Evolutionary conservation across 2,113 vertebrate species (phyloP).

Genomic region (Gobius niger): DNA sequence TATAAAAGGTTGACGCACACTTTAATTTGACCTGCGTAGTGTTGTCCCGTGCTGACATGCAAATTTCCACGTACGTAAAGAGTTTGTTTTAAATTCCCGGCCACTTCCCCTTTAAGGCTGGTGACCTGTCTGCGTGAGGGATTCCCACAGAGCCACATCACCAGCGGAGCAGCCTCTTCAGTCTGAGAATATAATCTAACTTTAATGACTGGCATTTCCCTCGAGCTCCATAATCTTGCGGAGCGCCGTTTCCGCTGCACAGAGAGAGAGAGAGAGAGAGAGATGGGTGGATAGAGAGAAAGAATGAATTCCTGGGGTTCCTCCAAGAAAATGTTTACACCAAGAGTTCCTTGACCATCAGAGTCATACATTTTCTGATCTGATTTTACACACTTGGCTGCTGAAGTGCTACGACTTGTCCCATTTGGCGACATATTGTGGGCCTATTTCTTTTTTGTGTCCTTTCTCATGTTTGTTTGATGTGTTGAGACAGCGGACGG

Average conservation of each 20-base stretch:
- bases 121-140: neutral
- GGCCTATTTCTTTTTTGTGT: too few species aligned
- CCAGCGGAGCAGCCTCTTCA: conserved; percentile 35
- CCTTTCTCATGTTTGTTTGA: too few species aligned
- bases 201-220: conserved; percentile 65
- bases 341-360: conserved; percentile 20
- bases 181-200: conserved; percentile 55
- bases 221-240: conserved; percentile 55
- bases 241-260: conserved; percentile 51
- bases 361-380: too few species aligned
- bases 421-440: too few species aligned
- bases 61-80: too few species aligned
- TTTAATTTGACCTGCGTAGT: too few species aligned
- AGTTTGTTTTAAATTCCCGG: too few species aligned
- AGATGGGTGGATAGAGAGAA: neutral
- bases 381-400: too few species aligned
- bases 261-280: conserved; percentile 10
- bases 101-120: neutral
- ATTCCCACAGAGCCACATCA: conserved; percentile 41
- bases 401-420: too few species aligned
- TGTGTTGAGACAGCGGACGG: too few species aligned
- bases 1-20: too few species aligned
- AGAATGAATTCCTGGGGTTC: conserved; percentile 59
- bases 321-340: conserved; percentile 30
- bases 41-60: too few species aligned